A percentile compares a stretch with the other conserved stretches of the same genome.
These are phyloP conservation scores for Heliothis peltigera DNA, from an alignment of 2,888 invertebrate genomes.

Conservation along the genomic window DNA sequence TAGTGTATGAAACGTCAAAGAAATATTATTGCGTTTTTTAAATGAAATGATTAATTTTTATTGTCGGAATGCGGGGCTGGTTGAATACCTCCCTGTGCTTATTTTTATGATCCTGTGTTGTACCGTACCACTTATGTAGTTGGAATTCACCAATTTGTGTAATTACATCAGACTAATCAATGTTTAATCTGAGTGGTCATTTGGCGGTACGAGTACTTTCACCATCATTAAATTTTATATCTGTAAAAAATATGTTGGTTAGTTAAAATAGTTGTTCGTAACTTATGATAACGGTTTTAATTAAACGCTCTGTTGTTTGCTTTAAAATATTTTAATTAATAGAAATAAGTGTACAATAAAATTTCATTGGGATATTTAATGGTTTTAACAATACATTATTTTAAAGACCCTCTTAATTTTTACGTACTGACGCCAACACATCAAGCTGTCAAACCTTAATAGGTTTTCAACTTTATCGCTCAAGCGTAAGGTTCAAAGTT, in stretches of 20 bases:
- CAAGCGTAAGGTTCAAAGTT: no score
- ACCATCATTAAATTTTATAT: constrained; percentile 51
- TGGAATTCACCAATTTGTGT: constrained; percentile 42
- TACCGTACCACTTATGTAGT: constrained; percentile 45
- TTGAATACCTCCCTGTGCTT: constrained; percentile 46
- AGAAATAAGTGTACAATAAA: background rate
- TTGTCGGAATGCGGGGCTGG: constrained; percentile 37
- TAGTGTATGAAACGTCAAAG: constrained; percentile 29
- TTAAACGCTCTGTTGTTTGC: constrained; percentile 19
- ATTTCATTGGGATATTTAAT: background rate
- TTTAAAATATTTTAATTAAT: background rate
- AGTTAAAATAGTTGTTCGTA: constrained; percentile 48
- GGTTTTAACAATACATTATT: background rate
- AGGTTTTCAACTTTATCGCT: no score
- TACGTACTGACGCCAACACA: no score
- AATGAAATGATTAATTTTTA: constrained; percentile 58
- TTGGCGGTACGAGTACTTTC: constrained; percentile 34
- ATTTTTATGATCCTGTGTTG: constrained; percentile 48
- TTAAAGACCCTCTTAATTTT: no score
- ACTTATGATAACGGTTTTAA: constrained; percentile 17
- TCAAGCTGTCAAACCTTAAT: no score
- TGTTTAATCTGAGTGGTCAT: constrained; percentile 46
- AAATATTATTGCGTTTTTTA: constrained; percentile 47
- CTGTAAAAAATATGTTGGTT: constrained; percentile 40
- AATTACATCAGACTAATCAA: constrained; percentile 54